A percentile compares a stretch with the other conserved stretches of the same genome.
Conservation (phyloP, 2,888 invertebrate species). For the Acheta domesticus region DNA sequence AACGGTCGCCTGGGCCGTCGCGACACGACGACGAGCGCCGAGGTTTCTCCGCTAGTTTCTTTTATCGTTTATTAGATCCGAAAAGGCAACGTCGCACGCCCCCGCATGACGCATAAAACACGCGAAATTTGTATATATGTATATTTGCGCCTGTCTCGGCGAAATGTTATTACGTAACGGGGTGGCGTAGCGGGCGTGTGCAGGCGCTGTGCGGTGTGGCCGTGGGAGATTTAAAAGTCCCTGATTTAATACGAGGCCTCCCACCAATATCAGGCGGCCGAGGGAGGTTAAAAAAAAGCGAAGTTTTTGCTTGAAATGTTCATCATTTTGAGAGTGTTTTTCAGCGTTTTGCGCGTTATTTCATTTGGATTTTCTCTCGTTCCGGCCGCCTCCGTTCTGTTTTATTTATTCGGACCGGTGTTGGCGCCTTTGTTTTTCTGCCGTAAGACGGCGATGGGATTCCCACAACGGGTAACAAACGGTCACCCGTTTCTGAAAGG, state of each 20-base stretch:
- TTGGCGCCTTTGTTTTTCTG: not conserved
- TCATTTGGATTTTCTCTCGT: not conserved
- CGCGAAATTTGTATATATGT: too few relatives aligned
- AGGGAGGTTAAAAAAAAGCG: not conserved
- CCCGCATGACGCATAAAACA: too few relatives aligned
- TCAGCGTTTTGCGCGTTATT: not conserved
- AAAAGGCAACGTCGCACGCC: too few relatives aligned
- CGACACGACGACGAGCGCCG: too few relatives aligned
- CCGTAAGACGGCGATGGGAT: not conserved
- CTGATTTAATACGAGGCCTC: not conserved
- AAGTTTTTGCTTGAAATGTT: not conserved
- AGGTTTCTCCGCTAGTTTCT: too few relatives aligned
- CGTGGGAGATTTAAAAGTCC: constrained; percentile 3
- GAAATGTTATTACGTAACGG: too few relatives aligned
- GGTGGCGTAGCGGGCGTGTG: too few relatives aligned
- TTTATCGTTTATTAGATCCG: too few relatives aligned
- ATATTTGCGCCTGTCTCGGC: too few relatives aligned
- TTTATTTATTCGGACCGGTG: not conserved
- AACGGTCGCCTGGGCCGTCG: too few relatives aligned
- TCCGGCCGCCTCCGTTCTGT: not conserved
- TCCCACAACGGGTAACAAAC: not conserved
- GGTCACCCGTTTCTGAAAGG: not conserved
- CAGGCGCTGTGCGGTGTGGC: not conserved
- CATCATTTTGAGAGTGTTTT: constrained; percentile 10
- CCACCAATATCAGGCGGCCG: not conserved